Conservation (phyloP, 2,797 vertebrate genomes). For the Spheniscus humboldti region DNA sequence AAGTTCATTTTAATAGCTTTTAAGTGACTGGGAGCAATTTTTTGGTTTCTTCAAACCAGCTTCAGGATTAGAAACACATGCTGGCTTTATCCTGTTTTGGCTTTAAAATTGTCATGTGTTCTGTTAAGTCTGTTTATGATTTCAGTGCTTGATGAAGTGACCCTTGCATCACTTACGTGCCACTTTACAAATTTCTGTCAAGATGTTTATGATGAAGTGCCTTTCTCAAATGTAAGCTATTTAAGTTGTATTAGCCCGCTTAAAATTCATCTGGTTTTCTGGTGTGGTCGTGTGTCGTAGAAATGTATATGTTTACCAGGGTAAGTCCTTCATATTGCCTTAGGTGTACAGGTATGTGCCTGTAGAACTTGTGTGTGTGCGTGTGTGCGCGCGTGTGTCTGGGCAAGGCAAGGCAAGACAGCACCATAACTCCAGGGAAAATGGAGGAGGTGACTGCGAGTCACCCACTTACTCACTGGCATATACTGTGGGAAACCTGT, state of each 20-base stretch:
- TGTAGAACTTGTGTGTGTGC: background rate
- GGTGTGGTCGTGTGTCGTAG: background rate
- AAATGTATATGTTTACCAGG: background rate
- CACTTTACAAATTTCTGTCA: background rate
- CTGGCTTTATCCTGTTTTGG: background rate
- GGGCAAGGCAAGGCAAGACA: slow-evolving; percentile 38
- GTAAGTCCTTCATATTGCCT: background rate
- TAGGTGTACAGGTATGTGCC: background rate
- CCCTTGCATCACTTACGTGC: background rate
- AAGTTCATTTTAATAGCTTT: background rate
- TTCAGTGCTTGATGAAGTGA: background rate
- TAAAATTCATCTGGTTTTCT: background rate
- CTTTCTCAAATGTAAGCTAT: background rate
- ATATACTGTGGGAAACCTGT: slow-evolving; percentile 28
- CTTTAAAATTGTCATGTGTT: background rate
- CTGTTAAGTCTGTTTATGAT: background rate
- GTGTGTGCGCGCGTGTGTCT: background rate
- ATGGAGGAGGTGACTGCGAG: slow-evolving; percentile 27
- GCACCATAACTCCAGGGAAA: slow-evolving; percentile 2
- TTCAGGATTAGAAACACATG: background rate
- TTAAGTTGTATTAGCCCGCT: background rate
- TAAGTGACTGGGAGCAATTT: slow-evolving; percentile 2
- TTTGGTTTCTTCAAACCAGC: background rate
- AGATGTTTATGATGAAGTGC: background rate
- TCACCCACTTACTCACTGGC: slow-evolving; percentile 38